Evolutionary conservation across 2,113 vertebrate genomes (phyloP).

Genomic region (Leptodactylus fuscus): DNA sequence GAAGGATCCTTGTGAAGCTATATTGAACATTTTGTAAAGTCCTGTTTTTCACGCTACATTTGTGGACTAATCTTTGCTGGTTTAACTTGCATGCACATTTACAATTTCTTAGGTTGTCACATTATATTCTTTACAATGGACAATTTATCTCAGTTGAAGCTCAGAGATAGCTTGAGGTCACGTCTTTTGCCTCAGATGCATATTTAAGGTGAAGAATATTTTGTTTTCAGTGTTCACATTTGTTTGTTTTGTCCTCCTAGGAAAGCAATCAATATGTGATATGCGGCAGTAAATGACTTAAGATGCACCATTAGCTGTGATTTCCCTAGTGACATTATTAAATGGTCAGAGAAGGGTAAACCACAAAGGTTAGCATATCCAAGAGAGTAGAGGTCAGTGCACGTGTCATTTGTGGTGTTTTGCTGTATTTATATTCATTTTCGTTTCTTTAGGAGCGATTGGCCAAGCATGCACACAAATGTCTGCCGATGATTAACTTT

Average conservation of each 20-base stretch:
- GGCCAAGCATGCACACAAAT: constrained; percentile 5
- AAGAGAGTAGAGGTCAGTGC: constrained; percentile 23
- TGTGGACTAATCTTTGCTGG: constrained; percentile 32
- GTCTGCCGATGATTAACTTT: constrained; percentile 5
- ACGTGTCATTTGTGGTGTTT: constrained; percentile 10
- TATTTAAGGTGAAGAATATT: constrained; percentile 55
- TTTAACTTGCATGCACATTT: constrained; percentile 18
- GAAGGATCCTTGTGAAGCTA: neutral
- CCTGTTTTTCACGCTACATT: constrained; percentile 27
- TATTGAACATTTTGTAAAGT: constrained; percentile 2
- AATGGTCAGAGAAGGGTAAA: constrained; percentile 51
- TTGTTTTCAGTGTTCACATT: constrained; percentile 41
- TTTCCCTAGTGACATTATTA: constrained; percentile 59
- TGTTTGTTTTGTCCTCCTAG: constrained; percentile 45
- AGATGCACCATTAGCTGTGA: constrained; percentile 56
- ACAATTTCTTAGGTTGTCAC: constrained; percentile 35
- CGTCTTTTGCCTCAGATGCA: constrained; percentile 42
- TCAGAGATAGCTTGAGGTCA: constrained; percentile 41
- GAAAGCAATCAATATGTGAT: constrained; percentile 57
- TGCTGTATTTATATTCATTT: constrained; percentile 37
- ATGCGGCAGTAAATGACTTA: constrained; percentile 58
- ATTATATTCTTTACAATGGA: constrained; percentile 13
- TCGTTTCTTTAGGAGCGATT: neutral
- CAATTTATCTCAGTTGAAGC: constrained; percentile 42
- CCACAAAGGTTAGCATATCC: constrained; percentile 34